Evolutionary conservation across 1,140 invertebrate genomes (phyloP), one percentile per base, ranked within the genome.

Genomic region (Nephila pilipes): DNA sequence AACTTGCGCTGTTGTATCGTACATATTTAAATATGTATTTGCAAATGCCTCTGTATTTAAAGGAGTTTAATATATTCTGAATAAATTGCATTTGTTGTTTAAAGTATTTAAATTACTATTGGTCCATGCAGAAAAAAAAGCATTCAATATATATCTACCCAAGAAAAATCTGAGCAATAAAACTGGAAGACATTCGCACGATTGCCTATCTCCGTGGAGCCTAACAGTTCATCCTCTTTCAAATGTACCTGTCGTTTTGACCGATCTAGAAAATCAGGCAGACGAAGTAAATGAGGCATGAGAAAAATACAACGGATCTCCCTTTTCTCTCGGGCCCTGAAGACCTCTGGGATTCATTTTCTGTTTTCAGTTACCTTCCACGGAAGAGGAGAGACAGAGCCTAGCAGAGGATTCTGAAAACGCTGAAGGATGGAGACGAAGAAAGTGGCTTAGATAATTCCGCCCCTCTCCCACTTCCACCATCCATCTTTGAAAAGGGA

Each of bases 361-460:
- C 80, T n/a, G 14, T 36, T 20, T 55, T 22, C 29, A 36, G 29
- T 83, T 46, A 25, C 25, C 14, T 69, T 38, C 29, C 32, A 60
- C 85, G 60, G 58, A 58, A 58, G 57, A 57, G 20, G 54, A 18
- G n/a, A 16, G 54, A 14, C 25, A 18, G 32, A 69, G 63, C 58
- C 38, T 14, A 12, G 25, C 12, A 6, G 20, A 55, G 58, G 63
- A 12, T 87, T 60, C 55, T 63, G 58, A 60, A 46, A 46, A 46
- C 22, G 85, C n/a, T 60, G 38, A 57, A 65, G 29, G 87, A 90
- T 55, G 65, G 32, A 38, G 36, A 36, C n/a, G 25, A 79, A 46
- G 63, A 79, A 69, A 79, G 69, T 79, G 55, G 65, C 87, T 80
- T 80, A 90, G 65, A 90, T 90, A 90, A 90, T 69, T 90, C 87